Percentiles rank a stretch among this genome's conserved stretches.
phyloP scores from a whole-genome alignment of 2,888 invertebrate species.

The Cantharis nigra region DNA sequence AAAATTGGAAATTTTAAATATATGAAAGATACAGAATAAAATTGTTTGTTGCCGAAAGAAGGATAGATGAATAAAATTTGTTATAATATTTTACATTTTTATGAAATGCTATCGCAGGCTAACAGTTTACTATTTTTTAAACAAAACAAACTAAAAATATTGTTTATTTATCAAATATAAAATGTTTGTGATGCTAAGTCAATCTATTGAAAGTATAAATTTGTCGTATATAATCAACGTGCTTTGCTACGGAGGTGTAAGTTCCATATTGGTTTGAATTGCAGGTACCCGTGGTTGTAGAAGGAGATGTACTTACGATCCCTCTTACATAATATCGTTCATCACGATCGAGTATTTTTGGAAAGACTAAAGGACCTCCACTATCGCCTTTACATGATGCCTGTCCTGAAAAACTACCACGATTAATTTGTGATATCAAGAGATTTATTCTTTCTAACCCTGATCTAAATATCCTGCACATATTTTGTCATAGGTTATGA shows the following conservation, averaged over 20 bases:
- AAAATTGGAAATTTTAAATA: background rate
- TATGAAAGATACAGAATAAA: background rate
- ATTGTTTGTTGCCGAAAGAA: background rate
- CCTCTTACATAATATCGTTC: conserved; percentile 54
- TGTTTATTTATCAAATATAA: background rate
- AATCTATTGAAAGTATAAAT: background rate
- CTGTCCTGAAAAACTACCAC: conserved; percentile 44
- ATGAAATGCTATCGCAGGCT: background rate
- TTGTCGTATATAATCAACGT: background rate
- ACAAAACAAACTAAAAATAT: background rate
- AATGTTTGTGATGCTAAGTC: background rate
- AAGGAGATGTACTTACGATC: conserved; percentile 54
- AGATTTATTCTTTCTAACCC: background rate
- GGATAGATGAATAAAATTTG: background rate
- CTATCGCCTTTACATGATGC: conserved; percentile 57
- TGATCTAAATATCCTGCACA: conserved; percentile 39
- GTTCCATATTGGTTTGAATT: conserved; percentile 48
- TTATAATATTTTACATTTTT: background rate
- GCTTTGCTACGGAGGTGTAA: conserved; percentile 44
- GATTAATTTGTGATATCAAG: background rate
- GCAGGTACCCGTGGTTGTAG: conserved; percentile 35
- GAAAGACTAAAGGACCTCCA: conserved; percentile 55
- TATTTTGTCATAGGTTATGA: conserved; percentile 47
- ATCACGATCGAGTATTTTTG: conserved; percentile 25
- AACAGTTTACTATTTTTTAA: background rate